A percentile compares a stretch with the other conserved stretches of the same genome.
These are phyloP conservation scores for Scaptomyza flava DNA, from an alignment of 2,888 invertebrate species.

Conservation along the genomic window DNA sequence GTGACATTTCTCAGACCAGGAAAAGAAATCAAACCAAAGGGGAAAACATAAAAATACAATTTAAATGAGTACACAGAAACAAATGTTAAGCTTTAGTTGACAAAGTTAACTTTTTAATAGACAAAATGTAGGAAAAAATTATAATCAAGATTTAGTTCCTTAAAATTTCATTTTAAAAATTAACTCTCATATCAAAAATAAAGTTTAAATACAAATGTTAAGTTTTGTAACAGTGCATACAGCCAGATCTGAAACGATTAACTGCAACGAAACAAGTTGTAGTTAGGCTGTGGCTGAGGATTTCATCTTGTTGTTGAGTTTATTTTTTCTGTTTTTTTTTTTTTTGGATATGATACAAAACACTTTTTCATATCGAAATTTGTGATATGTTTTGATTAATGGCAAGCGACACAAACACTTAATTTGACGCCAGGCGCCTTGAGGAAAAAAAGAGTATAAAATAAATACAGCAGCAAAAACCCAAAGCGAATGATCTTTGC, in stretches of 20 bases:
- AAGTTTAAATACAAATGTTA: too few species aligned
- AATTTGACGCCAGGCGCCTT: constrained; percentile 83
- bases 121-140: too few species aligned
- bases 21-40: constrained; percentile 65
- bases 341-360: constrained; percentile 76
- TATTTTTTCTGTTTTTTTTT: constrained; percentile 23
- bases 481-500: constrained; percentile 29
- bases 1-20: constrained; percentile 77
- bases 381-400: constrained; percentile 82
- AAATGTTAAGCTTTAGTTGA: not conserved
- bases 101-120: too few species aligned
- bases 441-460: constrained; percentile 26
- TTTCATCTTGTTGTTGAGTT: constrained; percentile 10
- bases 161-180: too few species aligned
- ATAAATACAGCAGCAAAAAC: constrained; percentile 14
- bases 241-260: constrained; percentile 56
- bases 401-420: constrained; percentile 83
- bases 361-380: constrained; percentile 80
- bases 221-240: constrained; percentile 40
- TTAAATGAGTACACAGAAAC: constrained; percentile 1
- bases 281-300: constrained; percentile 33
- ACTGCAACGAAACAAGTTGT: constrained; percentile 74
- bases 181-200: too few species aligned
- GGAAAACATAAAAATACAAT: constrained; percentile 17
- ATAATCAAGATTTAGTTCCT: too few species aligned